Percentiles rank a stretch among this genome's conserved stretches.
phyloP scores from a whole-genome alignment of 2,888 invertebrate species.

The Clusia tigrina region DNA sequence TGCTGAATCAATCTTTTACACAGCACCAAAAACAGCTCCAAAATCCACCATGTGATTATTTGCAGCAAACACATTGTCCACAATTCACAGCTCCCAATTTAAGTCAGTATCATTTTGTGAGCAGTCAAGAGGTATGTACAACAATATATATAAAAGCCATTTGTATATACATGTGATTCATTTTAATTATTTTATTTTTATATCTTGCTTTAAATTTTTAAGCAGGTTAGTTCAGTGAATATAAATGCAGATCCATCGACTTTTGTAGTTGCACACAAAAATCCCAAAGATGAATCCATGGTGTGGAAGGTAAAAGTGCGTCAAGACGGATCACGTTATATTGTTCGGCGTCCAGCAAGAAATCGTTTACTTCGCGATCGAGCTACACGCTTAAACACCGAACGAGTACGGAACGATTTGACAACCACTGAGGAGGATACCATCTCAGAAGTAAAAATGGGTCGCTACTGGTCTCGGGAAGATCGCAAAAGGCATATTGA shows the following conservation, averaged over 20 bases:
- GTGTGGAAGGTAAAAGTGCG: slow-evolving; percentile 81
- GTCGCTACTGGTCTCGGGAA: slow-evolving; percentile 79
- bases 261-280: slow-evolving; percentile 16
- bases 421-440: slow-evolving; percentile 82
- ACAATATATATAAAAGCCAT: no score
- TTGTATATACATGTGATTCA: background rate
- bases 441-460: slow-evolving; percentile 77
- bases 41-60: slow-evolving; percentile 34
- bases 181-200: no score
- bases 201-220: background rate
- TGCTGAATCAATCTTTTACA: slow-evolving; percentile 68
- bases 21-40: slow-evolving; percentile 39
- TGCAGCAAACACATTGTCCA: slow-evolving; percentile 35
- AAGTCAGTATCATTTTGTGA: slow-evolving; percentile 70
- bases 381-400: slow-evolving; percentile 72
- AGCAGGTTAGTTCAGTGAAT: slow-evolving; percentile 34
- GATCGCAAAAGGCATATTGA: slow-evolving; percentile 79
- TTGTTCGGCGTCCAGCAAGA: slow-evolving; percentile 75
- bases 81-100: slow-evolving; percentile 69
- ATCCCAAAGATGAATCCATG: slow-evolving; percentile 60
- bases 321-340: slow-evolving; percentile 79
- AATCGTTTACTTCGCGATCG: slow-evolving; percentile 73
- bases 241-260: background rate
- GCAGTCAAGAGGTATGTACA: slow-evolving; percentile 67
- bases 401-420: slow-evolving; percentile 67